Percentiles rank a stretch among this genome's conserved stretches.
phyloP scores from a whole-genome alignment of 2,888 invertebrate genomes.

The Pyrrhopygopsis socrates region DNA sequence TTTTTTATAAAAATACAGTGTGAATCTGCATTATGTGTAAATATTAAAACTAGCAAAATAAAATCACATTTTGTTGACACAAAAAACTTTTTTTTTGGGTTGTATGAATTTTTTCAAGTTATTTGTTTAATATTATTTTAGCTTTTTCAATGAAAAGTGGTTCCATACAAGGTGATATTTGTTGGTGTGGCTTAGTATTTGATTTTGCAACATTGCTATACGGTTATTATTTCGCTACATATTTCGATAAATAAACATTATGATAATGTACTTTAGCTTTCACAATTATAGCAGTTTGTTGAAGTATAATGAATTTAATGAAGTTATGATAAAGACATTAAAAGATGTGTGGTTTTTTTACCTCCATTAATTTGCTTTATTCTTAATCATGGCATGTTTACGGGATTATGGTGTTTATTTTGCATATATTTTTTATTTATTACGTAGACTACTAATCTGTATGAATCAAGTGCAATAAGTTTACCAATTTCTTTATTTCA shows the following conservation, averaged over 20 bases:
- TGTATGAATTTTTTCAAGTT: slow-evolving; percentile 63
- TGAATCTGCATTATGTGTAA: too few relatives aligned
- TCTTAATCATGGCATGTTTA: slow-evolving; percentile 90
- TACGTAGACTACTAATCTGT: slow-evolving; percentile 90
- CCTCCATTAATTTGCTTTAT: slow-evolving; percentile 57
- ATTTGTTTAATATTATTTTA: slow-evolving; percentile 62
- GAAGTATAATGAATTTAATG: neutral
- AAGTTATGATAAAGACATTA: slow-evolving; percentile 29
- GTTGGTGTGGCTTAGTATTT: slow-evolving; percentile 92
- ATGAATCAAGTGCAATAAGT: slow-evolving; percentile 92
- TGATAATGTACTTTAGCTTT: slow-evolving; percentile 86
- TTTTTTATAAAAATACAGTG: too few relatives aligned
- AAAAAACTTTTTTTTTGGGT: too few relatives aligned
- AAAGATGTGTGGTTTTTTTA: neutral
- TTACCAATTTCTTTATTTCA: slow-evolving; percentile 10
- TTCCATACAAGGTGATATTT: slow-evolving; percentile 90
- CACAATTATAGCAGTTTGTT: slow-evolving; percentile 52
- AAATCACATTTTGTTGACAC: too few relatives aligned
- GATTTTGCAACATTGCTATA: slow-evolving; percentile 88
- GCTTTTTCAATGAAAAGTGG: slow-evolving; percentile 84
- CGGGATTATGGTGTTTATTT: slow-evolving; percentile 88
- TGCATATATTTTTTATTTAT: slow-evolving; percentile 89
- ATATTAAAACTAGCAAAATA: too few relatives aligned
- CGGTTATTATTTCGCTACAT: slow-evolving; percentile 84
- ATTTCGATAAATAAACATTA: slow-evolving; percentile 83